Base-by-base conservation (phyloP, 2,888 invertebrate species). In the Parascotia fuliginaria region DNA sequence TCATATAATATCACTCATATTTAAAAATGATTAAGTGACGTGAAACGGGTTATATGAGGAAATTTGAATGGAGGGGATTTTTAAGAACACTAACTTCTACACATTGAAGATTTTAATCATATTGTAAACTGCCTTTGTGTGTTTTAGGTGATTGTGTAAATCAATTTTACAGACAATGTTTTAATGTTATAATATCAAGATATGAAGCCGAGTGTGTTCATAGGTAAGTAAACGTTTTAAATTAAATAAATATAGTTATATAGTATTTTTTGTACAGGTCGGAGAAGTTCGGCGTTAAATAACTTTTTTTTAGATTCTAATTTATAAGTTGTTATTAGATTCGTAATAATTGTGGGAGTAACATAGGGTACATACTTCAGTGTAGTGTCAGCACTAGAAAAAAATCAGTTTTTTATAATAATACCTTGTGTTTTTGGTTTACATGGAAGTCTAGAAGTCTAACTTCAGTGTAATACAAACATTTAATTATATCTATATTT, bases 51-150 rank as follows among this genome's bases (percentile, higher is more conserved):
- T 63, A 51, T 39, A 32, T 24, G 39, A 50, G 61, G 55, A 55
- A 59, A 65, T 59, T 32, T 32, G 13, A 6, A 37, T 54, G 27
- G 65, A 22, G 65, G 65, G 65, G 62, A 56, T 54, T 39, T 54
- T 41, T 39, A 40, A 45, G 39, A 45, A 51, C 43, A 32, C 40
- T 49, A 47, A 48, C n/a, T 16, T 33, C 42, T 48, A 44, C 24
- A 40, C 33, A 55, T 36, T 41, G 11, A 49, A 55, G 51, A 53
- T 37, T 47, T 39, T 39, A 32, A 15, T 44, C 63, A 67, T 57
- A 60, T 51, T 43, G 39, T 43, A 19, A 57, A 60, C 36, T 15
- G 33, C 14, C 28, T 31, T 56, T 46, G 46, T 40, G 42, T 46
- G 45, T 39, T 39, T 50, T 76, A 45, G 31, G 42, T 65, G 58